These are phyloP conservation scores for Himalopsyche anomala DNA, from an alignment of 2,888 invertebrate species.

Conservation along the genomic window DNA sequence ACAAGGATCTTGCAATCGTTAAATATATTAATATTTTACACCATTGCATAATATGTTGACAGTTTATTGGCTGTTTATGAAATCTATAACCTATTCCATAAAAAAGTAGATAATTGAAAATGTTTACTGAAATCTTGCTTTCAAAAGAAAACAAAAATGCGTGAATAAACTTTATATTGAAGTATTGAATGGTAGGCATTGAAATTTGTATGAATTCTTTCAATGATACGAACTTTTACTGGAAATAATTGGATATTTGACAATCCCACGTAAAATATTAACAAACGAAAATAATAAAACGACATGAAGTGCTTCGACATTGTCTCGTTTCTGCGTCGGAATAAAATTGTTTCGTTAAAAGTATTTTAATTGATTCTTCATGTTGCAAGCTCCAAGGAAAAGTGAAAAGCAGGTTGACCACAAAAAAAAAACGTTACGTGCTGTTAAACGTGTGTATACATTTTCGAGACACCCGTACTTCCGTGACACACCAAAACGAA, in stretches of 20 bases:
- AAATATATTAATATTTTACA: too few relatives aligned
- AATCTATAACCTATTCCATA: too few relatives aligned
- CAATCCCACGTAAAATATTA: constrained; percentile 27
- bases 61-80: too few relatives aligned
- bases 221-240: not conserved
- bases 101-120: too few relatives aligned
- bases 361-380: constrained; percentile 14
- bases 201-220: not conserved
- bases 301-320: not conserved
- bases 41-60: too few relatives aligned
- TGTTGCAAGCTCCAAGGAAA: constrained; percentile 6
- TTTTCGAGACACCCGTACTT: not conserved
- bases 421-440: not conserved
- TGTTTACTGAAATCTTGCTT: too few relatives aligned
- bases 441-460: not conserved
- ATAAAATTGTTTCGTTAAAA: not conserved
- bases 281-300: not conserved
- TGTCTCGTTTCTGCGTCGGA: not conserved
- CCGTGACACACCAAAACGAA: not conserved
- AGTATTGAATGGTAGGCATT: not conserved
- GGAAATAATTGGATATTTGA: constrained; percentile 3
- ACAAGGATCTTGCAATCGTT: too few relatives aligned
- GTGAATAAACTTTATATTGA: too few relatives aligned
- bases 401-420: constrained; percentile 24
- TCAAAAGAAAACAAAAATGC: too few relatives aligned